Percentiles rank a stretch among this genome's conserved stretches.
These are phyloP conservation scores for Sylvilagus floridanus DNA, from an alignment of 2,797 vertebrate genomes.

Conservation along the genomic window DNA sequence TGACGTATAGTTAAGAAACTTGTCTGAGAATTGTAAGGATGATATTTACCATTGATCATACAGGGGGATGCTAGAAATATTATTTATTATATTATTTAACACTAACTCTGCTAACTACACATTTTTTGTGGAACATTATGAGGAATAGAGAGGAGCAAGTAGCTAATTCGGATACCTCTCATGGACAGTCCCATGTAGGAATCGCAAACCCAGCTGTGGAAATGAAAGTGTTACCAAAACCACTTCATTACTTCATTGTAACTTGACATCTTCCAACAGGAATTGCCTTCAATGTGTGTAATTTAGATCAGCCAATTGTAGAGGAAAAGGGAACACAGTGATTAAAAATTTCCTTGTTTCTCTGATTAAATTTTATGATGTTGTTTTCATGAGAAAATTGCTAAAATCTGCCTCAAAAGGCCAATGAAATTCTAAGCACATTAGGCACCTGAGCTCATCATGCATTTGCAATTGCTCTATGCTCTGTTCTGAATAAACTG, in stretches of 20 bases:
- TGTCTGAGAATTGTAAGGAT: background rate
- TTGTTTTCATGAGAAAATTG: slow-evolving; percentile 25
- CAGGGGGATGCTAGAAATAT: background rate
- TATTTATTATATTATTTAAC: background rate
- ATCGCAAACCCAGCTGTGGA: background rate
- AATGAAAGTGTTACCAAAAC: background rate
- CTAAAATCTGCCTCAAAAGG: background rate
- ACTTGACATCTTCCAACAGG: background rate
- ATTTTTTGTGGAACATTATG: background rate
- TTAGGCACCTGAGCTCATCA: slow-evolving; percentile 45
- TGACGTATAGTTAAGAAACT: background rate
- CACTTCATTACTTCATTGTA: background rate
- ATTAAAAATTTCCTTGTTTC: slow-evolving; percentile 32
- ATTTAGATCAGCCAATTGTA: background rate
- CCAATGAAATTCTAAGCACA: slow-evolving; percentile 51
- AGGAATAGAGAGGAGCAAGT: background rate
- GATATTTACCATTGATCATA: background rate
- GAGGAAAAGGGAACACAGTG: background rate
- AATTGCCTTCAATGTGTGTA: background rate
- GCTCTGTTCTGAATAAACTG: slow-evolving; percentile 71
- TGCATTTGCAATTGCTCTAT: slow-evolving; percentile 73
- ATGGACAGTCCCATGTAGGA: too few relatives aligned
- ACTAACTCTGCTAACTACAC: background rate
- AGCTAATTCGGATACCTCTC: background rate
- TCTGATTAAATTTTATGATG: background rate